Evolutionary conservation across 2,797 vertebrate genomes (phyloP).

Genomic region (Pteronotus mesoamericanus): DNA sequence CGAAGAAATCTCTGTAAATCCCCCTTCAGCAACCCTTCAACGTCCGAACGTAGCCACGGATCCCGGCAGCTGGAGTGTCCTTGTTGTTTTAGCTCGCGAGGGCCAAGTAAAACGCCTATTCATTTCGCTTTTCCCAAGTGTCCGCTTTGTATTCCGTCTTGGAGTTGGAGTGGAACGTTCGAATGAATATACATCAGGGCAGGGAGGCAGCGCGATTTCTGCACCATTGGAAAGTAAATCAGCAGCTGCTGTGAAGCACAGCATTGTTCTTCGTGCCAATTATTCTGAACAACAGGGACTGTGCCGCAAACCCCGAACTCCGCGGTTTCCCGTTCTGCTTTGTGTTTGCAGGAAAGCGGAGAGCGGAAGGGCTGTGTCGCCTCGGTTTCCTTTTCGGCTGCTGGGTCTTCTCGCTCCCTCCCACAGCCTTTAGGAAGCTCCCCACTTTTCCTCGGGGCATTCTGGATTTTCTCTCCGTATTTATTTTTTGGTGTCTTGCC

Average conservation of each 20-base stretch:
- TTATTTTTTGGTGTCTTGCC: rapidly evolving
- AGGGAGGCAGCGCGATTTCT: rapidly evolving
- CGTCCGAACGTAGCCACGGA: not conserved
- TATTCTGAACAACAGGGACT: not conserved
- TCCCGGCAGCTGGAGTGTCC: not conserved
- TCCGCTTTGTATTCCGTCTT: not conserved
- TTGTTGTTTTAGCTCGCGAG: not conserved
- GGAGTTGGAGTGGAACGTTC: rapidly evolving
- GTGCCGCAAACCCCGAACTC: rapidly evolving
- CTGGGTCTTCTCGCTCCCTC: not conserved
- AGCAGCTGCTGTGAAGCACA: rapidly evolving
- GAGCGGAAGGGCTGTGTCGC: not conserved
- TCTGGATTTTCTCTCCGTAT: rapidly evolving
- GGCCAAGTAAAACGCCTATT: not conserved
- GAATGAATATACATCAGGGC: rapidly evolving
- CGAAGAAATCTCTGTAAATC: not conserved
- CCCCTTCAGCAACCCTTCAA: not conserved
- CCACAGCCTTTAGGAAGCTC: not conserved
- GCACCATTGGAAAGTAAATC: rapidly evolving
- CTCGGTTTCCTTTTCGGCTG: rapidly evolving
- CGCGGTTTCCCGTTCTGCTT: rapidly evolving
- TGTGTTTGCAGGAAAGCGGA: not conserved
- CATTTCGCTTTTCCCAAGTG: not conserved
- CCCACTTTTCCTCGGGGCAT: not conserved
- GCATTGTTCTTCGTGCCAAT: rapidly evolving